A percentile compares a stretch with the other conserved stretches of the same genome.
phyloP scores from a whole-genome alignment of 2,113 vertebrate species.

The Gallinago media region DNA sequence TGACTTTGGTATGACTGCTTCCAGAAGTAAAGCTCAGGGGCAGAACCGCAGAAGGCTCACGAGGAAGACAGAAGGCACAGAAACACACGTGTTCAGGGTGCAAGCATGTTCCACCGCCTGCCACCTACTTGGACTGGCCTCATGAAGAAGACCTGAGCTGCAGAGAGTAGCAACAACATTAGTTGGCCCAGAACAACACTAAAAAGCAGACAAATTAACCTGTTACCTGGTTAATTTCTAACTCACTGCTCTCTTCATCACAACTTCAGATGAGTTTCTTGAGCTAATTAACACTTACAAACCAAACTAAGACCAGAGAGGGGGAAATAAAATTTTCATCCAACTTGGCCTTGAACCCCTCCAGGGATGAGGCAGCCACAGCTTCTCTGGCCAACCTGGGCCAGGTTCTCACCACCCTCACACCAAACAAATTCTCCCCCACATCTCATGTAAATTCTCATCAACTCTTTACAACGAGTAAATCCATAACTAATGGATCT shows the following conservation, averaged over 20 bases:
- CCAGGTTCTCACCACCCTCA: neutral
- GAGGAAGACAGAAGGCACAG: neutral
- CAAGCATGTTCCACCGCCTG: neutral
- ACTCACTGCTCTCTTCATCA: neutral
- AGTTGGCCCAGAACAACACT: neutral
- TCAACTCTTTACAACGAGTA: neutral
- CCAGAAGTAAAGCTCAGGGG: neutral
- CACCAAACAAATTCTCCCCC: too few species aligned
- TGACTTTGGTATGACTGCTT: neutral
- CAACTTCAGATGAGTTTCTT: neutral
- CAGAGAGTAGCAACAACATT: neutral
- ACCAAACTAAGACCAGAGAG: neutral
- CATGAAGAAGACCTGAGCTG: neutral
- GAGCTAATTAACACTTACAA: neutral
- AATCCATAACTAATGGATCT: neutral
- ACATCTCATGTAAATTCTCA: neutral
- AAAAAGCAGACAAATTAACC: neutral
- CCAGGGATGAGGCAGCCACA: neutral
- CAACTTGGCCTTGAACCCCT: neutral
- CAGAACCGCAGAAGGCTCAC: neutral
- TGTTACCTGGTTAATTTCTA: neutral
- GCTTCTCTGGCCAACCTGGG: neutral
- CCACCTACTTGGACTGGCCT: neutral
- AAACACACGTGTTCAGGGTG: rapidly evolving
- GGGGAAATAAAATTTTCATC: neutral